Evolutionary conservation across 2,888 invertebrate species (phyloP).

Genomic region (Caenorhabditis wallacei): DNA sequence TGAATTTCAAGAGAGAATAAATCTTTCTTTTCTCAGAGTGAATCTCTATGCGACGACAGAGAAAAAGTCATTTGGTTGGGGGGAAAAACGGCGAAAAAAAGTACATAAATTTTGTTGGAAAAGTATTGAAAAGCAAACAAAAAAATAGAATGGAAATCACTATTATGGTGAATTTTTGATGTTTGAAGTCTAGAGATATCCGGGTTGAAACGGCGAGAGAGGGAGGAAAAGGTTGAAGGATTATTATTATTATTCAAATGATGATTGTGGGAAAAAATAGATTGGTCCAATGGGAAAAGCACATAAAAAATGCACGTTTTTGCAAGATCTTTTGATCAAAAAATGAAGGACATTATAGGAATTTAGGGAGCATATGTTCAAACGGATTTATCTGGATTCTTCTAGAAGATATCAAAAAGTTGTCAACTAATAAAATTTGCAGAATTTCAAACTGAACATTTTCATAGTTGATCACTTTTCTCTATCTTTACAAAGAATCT

Average conservation of each 20-base stretch:
- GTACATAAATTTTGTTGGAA: constrained; percentile 40
- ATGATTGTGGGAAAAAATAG: constrained; percentile 14
- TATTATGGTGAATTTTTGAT: constrained; percentile 6
- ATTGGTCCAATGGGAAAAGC: background rate
- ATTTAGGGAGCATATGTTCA: too few species aligned
- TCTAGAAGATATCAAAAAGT: too few species aligned
- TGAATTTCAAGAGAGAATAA: background rate
- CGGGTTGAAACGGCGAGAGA: background rate
- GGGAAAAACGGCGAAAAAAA: constrained; percentile 14
- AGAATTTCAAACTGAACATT: too few species aligned
- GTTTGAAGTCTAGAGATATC: background rate
- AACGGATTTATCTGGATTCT: too few species aligned
- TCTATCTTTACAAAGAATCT: too few species aligned
- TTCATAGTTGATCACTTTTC: too few species aligned
- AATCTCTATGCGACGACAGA: constrained; percentile 1
- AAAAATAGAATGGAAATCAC: background rate
- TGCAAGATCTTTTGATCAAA: background rate
- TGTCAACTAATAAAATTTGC: too few species aligned
- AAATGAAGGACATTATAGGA: background rate
- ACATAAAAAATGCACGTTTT: constrained; percentile 10
- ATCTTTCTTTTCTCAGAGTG: background rate
- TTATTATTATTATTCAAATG: constrained; percentile 32
- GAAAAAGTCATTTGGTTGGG: constrained; percentile 19
- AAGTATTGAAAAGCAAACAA: constrained; percentile 13
- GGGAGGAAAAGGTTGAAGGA: background rate